phyloP scores from a whole-genome alignment of 1,140 invertebrate species.

The Micrasema longulum region DNA sequence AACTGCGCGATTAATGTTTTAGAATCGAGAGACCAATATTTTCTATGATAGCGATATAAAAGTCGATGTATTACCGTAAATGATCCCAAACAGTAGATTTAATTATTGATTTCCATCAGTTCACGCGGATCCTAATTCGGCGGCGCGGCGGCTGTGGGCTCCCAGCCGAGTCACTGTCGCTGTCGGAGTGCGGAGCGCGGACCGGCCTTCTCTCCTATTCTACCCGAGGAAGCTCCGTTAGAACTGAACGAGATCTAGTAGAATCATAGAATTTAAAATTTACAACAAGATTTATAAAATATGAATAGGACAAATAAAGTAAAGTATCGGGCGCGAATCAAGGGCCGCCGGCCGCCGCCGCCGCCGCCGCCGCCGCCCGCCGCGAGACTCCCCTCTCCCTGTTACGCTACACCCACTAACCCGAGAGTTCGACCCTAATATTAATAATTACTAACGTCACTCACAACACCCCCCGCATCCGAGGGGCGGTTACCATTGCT shows the following conservation, averaged over 20 bases:
- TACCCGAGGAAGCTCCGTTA: slow-evolving; percentile 18
- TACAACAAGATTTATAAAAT: slow-evolving; percentile 26
- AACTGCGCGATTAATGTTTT: slow-evolving; percentile 50
- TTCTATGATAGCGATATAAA: slow-evolving; percentile 53
- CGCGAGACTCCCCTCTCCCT: not conserved
- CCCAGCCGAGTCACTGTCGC: not conserved
- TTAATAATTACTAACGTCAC: slow-evolving; percentile 8
- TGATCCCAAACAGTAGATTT: slow-evolving; percentile 56
- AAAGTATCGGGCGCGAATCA: not conserved
- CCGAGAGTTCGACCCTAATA: slow-evolving; percentile 2
- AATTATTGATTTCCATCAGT: slow-evolving; percentile 53
- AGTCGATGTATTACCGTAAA: slow-evolving; percentile 55
- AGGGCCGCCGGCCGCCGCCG: not conserved
- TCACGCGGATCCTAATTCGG: slow-evolving; percentile 14
- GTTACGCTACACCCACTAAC: not conserved
- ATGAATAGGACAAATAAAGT: slow-evolving; percentile 18
- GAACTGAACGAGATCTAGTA: slow-evolving; percentile 5
- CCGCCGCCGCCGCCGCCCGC: not conserved
- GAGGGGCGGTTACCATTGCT: slow-evolving; percentile 23
- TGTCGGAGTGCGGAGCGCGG: not conserved
- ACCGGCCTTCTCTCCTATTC: slow-evolving; percentile 7
- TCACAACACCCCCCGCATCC: slow-evolving; percentile 13
- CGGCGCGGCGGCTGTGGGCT: not conserved
- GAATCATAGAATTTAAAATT: slow-evolving; percentile 33
- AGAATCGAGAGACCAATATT: slow-evolving; percentile 50